Evolutionary conservation across 2,797 vertebrate species (phyloP).

Genomic region (Denticeps clupeoides): DNA sequence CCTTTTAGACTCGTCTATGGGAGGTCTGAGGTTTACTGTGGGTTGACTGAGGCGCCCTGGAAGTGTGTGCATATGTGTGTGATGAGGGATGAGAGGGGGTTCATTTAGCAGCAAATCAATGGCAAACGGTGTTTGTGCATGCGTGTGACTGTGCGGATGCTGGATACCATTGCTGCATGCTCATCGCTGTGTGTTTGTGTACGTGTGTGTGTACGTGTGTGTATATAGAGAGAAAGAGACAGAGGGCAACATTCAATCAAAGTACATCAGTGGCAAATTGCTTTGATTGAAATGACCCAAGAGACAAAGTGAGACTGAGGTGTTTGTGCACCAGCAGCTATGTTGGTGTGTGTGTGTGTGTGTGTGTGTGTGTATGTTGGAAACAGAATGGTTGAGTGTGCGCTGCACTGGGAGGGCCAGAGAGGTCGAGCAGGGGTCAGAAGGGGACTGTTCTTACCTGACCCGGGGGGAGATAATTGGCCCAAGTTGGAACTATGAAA

Average conservation of each 20-base stretch:
- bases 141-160: slow-evolving; percentile 10
- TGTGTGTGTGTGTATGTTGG: slow-evolving; percentile 4
- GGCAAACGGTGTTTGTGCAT: slow-evolving; percentile 7
- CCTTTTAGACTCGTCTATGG: slow-evolving; percentile 74
- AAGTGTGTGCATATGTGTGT: slow-evolving; percentile 37
- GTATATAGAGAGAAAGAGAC: not conserved
- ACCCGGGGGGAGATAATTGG: slow-evolving; percentile 62
- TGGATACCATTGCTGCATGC: slow-evolving; percentile 10
- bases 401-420: slow-evolving; percentile 35
- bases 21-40: slow-evolving; percentile 78
- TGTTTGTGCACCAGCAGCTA: too few relatives aligned
- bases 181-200: not conserved
- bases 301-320: too few relatives aligned
- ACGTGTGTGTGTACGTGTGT: slow-evolving; percentile 3
- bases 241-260: too few relatives aligned
- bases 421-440: slow-evolving; percentile 54
- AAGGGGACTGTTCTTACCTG: slow-evolving; percentile 62
- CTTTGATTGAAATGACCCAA: too few relatives aligned
- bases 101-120: slow-evolving; percentile 14
- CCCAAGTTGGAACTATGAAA: slow-evolving; percentile 31
- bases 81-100: too few relatives aligned
- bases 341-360: slow-evolving; percentile 20
- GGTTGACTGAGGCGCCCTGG: slow-evolving; percentile 75
- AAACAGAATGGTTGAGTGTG: slow-evolving; percentile 21
- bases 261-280: too few relatives aligned